A percentile compares a stretch with the other conserved stretches of the same genome.
phyloP scores from a whole-genome alignment of 2,888 invertebrate species.

The Cenopis cana region DNA sequence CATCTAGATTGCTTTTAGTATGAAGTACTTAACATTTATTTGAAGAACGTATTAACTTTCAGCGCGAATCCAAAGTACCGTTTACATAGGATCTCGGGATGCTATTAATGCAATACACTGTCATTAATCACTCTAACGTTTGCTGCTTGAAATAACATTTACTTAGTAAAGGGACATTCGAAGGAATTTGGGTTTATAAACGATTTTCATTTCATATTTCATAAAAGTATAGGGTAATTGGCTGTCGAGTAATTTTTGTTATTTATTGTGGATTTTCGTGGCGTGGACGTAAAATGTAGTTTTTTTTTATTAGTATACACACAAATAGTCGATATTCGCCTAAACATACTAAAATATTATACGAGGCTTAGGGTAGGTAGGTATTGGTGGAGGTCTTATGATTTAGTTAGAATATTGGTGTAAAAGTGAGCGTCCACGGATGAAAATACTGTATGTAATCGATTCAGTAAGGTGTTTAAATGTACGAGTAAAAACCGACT shows the following conservation, averaged over 20 bases:
- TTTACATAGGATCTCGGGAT: conserved; percentile 5
- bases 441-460: background rate
- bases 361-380: background rate
- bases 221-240: conserved; percentile 16
- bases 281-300: background rate
- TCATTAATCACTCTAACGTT: conserved; percentile 14
- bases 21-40: background rate
- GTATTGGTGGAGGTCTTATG: background rate
- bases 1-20: background rate
- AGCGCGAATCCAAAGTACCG: background rate
- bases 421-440: background rate
- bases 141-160: conserved; percentile 6
- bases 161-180: background rate
- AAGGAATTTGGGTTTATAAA: conserved; percentile 12
- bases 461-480: background rate
- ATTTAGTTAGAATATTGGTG: background rate
- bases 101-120: conserved; percentile 3
- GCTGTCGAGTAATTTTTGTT: background rate
- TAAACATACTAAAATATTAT: conserved; percentile 2
- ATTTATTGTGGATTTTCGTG: background rate
- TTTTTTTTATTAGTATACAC: background rate
- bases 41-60: background rate
- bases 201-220: conserved; percentile 11
- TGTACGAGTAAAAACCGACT: background rate
- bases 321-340: background rate